Evolutionary conservation across 1,140 invertebrate genomes (phyloP), one percentile per base, ranked within the genome.

Genomic region (Macrotrachela quadricornifera): DNA sequence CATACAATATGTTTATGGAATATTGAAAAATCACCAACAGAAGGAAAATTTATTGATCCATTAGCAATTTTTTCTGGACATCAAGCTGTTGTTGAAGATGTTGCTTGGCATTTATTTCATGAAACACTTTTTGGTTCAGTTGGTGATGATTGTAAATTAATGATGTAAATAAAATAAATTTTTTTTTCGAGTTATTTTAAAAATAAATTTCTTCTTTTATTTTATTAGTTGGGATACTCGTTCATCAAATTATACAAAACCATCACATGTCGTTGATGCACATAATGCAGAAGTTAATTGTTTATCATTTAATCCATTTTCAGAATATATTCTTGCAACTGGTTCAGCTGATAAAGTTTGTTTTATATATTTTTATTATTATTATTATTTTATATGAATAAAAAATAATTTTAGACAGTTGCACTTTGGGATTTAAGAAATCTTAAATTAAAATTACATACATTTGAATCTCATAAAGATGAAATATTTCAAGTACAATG

Each of bases 401-500:
- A 30, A 30, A 30, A 8, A 30, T 30, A 30, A 4, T 30, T 30
- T 30, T 30, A 30, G 73, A 79, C 78, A 58, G 80, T 82, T 21
- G 92, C 91, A 15, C 69, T 99, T 15, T 97, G 92, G 92, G 92
- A 99, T 74, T 73, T 99, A 57, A 75, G 91, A 57, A 96, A 97
- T 71, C 72, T 97, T 17, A 97, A 96, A 70, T 67, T 97, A 30
- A 97, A 99, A 72, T 72, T 99, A 53, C 94, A 99, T 73, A 94
- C 88, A 49, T 99, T 99, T 69, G 92, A 97, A 71, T 97, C 92
- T 39, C 94, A 99, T 68, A 96, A 96, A 68, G 94, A 99, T 68
- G 94, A 99, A 73, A 99, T 99, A 59, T 99, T 99, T 78, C 91
- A 97, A 77, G 82, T 97, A 43, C 94, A 99, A 71, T 99, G 94